Conservation (phyloP, 1,140 invertebrate genomes). For the Theocolax elegans region DNA sequence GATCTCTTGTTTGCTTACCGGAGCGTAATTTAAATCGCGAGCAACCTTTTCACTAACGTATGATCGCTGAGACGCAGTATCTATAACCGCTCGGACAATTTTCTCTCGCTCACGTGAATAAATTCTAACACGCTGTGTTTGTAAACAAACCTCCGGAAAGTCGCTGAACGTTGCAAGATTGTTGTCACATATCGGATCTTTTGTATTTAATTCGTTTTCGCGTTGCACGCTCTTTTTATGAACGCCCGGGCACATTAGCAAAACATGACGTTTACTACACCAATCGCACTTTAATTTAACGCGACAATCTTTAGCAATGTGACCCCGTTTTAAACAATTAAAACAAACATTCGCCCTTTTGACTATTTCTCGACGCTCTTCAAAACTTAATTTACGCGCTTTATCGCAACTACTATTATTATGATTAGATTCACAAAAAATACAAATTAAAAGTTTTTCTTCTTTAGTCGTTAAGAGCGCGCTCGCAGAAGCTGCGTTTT, state of each 20-base stretch:
- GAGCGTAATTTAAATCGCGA: constrained; percentile 31
- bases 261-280: constrained; percentile 31
- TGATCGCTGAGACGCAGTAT: constrained; percentile 42
- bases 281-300: constrained; percentile 20
- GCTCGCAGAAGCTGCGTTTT: constrained; percentile 30
- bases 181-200: too few relatives aligned
- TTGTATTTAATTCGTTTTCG: too few relatives aligned
- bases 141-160: constrained; percentile 42
- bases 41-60: constrained; percentile 44
- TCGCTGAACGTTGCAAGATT: constrained; percentile 38
- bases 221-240: neutral
- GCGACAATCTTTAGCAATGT: constrained; percentile 23
- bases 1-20: constrained; percentile 14
- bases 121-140: constrained; percentile 37
- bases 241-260: constrained; percentile 29
- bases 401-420: constrained; percentile 1
- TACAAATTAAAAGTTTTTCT: neutral
- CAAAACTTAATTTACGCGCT: constrained; percentile 1
- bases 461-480: constrained; percentile 10
- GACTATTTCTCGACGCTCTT: constrained; percentile 17
- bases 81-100: constrained; percentile 41
- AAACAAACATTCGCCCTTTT: constrained; percentile 32
- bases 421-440: constrained; percentile 12
- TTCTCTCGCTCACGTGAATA: constrained; percentile 39
- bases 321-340: constrained; percentile 27